phyloP scores from a whole-genome alignment of 2,888 invertebrate species.

The Machimus atricapillus region DNA sequence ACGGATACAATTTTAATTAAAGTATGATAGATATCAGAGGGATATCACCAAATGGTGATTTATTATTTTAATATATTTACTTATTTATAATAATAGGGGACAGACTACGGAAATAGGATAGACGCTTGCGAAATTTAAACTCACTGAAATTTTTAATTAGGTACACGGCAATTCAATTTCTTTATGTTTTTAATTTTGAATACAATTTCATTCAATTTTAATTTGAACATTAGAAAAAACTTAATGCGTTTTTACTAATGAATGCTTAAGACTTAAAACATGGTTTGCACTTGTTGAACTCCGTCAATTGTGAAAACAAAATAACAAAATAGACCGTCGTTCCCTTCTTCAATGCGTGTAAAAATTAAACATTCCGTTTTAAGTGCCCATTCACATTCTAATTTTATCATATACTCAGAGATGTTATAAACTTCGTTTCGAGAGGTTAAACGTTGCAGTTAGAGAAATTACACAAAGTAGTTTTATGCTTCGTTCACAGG shows the following conservation, averaged over 20 bases:
- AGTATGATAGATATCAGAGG: too few relatives aligned
- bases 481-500: neutral
- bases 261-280: neutral
- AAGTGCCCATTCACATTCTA: neutral
- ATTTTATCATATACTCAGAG: neutral
- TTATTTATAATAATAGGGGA: too few relatives aligned
- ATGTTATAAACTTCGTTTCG: neutral
- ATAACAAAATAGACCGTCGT: neutral
- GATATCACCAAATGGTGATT: too few relatives aligned
- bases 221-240: neutral
- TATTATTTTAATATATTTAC: too few relatives aligned
- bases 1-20: too few relatives aligned
- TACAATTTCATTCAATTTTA: neutral
- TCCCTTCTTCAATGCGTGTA: neutral
- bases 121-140: too few relatives aligned
- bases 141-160: too few relatives aligned
- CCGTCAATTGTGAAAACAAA: neutral
- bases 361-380: neutral
- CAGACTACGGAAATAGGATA: too few relatives aligned
- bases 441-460: neutral
- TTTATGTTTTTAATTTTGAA: neutral
- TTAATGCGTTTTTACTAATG: neutral
- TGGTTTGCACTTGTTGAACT: neutral
- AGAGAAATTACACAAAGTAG: neutral
- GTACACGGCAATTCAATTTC: too few relatives aligned